Evolutionary conservation across 2,113 vertebrate species (phyloP).

Genomic region (Chamaetylas fuelleborni): DNA sequence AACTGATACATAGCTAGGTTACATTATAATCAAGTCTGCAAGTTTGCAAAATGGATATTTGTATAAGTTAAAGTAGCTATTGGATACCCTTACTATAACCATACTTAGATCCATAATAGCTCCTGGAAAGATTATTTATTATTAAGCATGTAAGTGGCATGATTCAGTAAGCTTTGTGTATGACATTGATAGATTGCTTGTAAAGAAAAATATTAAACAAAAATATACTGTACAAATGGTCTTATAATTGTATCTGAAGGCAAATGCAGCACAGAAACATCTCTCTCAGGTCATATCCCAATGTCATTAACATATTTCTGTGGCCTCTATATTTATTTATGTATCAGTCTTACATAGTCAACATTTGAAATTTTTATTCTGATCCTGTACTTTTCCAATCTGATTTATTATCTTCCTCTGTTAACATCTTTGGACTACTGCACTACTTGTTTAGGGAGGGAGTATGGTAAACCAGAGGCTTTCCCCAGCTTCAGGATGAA

Average conservation of each 20-base stretch:
- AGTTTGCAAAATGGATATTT: constrained; percentile 10
- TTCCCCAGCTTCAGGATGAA: neutral
- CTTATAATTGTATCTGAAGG: constrained; percentile 29
- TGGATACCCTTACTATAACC: constrained; percentile 17
- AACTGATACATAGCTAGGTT: neutral
- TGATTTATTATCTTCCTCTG: neutral
- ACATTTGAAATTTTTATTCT: neutral
- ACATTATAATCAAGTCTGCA: neutral
- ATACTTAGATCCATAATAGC: constrained; percentile 31
- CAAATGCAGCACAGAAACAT: constrained; percentile 15
- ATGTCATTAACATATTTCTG: neutral
- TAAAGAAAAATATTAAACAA: constrained; percentile 32
- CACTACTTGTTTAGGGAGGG: neutral
- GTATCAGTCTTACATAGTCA: neutral
- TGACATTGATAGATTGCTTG: neutral
- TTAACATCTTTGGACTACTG: neutral
- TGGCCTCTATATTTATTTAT: neutral
- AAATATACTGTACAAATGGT: constrained; percentile 22
- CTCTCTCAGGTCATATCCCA: neutral
- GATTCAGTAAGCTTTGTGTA: constrained; percentile 26
- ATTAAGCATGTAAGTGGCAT: constrained; percentile 41
- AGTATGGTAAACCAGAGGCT: neutral
- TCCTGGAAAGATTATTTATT: constrained; percentile 45
- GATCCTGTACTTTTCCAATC: neutral
- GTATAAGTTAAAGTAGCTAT: constrained; percentile 25